Evolutionary conservation across 2,888 invertebrate species (phyloP), one percentile per base, ranked within the genome.

Genomic region (Dasypogon diadema): DNA sequence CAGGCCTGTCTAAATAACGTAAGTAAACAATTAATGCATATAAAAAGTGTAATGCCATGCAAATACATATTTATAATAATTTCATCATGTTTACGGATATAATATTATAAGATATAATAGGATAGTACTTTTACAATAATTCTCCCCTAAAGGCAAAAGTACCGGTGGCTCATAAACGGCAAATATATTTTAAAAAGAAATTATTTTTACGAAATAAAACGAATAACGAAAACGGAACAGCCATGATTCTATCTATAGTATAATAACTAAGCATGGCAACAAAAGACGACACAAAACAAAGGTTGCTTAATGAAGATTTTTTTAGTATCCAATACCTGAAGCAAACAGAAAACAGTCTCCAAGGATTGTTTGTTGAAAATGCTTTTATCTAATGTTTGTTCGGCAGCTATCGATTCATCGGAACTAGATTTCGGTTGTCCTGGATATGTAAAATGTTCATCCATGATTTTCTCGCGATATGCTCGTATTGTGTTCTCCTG

Each of bases 301-400:
- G 26, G 30, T 26, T 26, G 12, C 8, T 42, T 46, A 54, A 54
- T 51, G 70, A 54, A 54, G 51, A 54, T 18, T 21, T 65, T 16
- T 70, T 70, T 70, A 70, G 70, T 54, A 72, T 79, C 77, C 77
- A 79, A 78, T 80, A 80, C 80, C 80, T 80, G 80, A 78, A 80
- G 80, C 77, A 80, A 70, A 77, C 75, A 74, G 76, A 80, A 79
- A 68, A 80, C 79, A 68, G 80, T 80, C 72, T 80, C 80, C 79
- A 80, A 76, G 34, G 80, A 78, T 75, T 77, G 76, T 72, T 79
- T 76, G 74, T 78, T 79, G 76, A 78, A 63, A 51, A 75, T 51
- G 46, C 63, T 74, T 65, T 65, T 75, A 46, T 75, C 65, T 22
- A 55, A 24, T 54, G 55, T 24, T 54, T 65, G 63, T 37, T 54